A percentile compares a stretch with the other conserved stretches of the same genome.
phyloP scores from a whole-genome alignment of 2,113 vertebrate genomes.

The Columbina picui region DNA sequence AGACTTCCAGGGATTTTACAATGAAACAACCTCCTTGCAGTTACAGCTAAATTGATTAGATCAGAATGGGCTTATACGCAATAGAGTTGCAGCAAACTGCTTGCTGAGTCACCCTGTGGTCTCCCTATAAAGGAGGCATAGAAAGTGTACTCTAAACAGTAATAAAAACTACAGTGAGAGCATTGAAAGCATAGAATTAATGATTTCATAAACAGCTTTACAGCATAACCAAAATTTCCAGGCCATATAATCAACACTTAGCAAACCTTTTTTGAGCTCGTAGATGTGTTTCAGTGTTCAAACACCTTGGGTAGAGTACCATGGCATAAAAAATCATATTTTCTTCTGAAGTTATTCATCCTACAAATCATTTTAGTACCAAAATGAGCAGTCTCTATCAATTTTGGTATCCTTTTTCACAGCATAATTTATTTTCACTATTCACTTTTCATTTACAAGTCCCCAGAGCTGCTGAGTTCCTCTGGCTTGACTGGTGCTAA shows the following conservation, averaged over 20 bases:
- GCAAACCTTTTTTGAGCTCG: background rate
- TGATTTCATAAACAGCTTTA: slow-evolving; percentile 10
- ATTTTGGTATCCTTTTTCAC: background rate
- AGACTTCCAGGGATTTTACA: background rate
- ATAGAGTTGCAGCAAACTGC: background rate
- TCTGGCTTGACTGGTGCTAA: background rate
- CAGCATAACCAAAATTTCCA: background rate
- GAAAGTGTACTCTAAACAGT: background rate
- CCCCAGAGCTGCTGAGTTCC: background rate
- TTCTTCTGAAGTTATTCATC: background rate
- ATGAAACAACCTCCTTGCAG: background rate
- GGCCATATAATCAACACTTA: background rate
- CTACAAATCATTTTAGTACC: background rate
- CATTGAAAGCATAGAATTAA: background rate
- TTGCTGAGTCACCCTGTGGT: background rate
- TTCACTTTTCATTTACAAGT: background rate
- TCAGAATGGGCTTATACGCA: background rate
- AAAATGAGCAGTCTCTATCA: background rate
- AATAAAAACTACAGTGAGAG: background rate
- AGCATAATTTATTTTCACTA: background rate
- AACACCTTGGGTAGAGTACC: background rate
- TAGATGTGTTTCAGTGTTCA: background rate
- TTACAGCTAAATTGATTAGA: background rate
- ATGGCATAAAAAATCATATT: background rate
- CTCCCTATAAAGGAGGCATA: background rate